phyloP scores from a whole-genome alignment of 2,113 vertebrate species.

The Morone chrysops region DNA sequence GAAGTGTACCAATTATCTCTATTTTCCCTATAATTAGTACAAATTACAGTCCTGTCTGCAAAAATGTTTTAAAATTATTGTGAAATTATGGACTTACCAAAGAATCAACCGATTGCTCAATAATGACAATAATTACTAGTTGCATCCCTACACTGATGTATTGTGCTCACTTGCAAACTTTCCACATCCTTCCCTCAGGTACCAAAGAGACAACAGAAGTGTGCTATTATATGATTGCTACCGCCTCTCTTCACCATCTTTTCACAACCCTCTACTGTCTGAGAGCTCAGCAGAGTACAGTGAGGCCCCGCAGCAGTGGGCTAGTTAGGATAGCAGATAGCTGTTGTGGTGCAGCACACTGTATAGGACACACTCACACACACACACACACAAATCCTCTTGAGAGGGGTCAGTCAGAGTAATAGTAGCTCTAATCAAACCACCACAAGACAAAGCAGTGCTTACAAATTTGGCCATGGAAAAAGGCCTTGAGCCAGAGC shows the following conservation, averaged over 20 bases:
- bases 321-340: constrained; percentile 47
- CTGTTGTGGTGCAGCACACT: constrained; percentile 35
- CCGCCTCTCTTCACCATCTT: constrained; percentile 15
- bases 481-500: constrained; percentile 65
- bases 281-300: constrained; percentile 39
- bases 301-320: constrained; percentile 35
- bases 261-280: constrained; percentile 17
- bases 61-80: background rate
- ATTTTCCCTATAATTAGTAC: background rate
- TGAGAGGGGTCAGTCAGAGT: constrained; percentile 57
- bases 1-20: background rate
- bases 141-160: background rate
- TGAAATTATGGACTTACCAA: background rate
- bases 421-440: constrained; percentile 67
- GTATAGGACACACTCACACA: constrained; percentile 25
- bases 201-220: constrained; percentile 1
- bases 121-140: background rate
- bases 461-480: constrained; percentile 65
- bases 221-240: background rate
- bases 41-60: background rate
- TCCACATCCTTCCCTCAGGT: constrained; percentile 11
- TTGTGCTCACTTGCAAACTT: constrained; percentile 1
- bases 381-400: constrained; percentile 37
- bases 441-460: constrained; percentile 61
- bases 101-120: background rate